Percentiles rank a stretch among this genome's conserved stretches.
phyloP scores from a whole-genome alignment of 2,797 vertebrate species.

The Okamejei kenojei region DNA sequence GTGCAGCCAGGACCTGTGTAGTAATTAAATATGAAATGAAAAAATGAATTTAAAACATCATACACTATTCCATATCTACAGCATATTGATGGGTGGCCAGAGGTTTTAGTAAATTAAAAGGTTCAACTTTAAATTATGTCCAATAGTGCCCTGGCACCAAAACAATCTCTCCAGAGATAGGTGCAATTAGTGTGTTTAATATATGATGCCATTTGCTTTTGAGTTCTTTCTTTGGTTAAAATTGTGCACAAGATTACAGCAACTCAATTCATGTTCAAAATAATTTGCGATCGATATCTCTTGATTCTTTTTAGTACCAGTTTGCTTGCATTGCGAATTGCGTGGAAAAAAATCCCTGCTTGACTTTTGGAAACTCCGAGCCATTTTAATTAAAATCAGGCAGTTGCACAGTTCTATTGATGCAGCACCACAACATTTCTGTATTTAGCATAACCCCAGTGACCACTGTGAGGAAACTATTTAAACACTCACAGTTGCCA shows the following conservation, averaged over 20 bases:
- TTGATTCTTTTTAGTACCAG: not conserved
- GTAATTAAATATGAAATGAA: not conserved
- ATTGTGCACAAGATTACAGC: not conserved
- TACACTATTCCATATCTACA: not conserved
- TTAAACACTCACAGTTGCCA: slow-evolving; percentile 96
- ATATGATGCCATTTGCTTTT: no score
- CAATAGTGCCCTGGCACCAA: not conserved
- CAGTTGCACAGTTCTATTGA: slow-evolving; percentile 57
- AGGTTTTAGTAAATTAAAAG: not conserved
- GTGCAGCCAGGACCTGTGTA: not conserved
- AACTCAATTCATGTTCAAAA: not conserved
- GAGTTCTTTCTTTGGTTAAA: not conserved
- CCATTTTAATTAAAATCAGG: slow-evolving; percentile 46
- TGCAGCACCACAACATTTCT: slow-evolving; percentile 65
- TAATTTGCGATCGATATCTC: not conserved
- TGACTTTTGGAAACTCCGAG: not conserved
- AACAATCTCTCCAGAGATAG: not conserved
- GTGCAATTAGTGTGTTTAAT: not conserved
- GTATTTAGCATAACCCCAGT: slow-evolving; percentile 95
- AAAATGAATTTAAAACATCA: not conserved
- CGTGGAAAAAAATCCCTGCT: not conserved
- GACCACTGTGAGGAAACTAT: slow-evolving; percentile 84
- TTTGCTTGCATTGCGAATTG: not conserved
- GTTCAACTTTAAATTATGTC: not conserved
- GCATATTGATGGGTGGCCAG: not conserved